Evolutionary conservation across 2,797 vertebrate genomes (phyloP).

Genomic region (Vireo griseus): DNA sequence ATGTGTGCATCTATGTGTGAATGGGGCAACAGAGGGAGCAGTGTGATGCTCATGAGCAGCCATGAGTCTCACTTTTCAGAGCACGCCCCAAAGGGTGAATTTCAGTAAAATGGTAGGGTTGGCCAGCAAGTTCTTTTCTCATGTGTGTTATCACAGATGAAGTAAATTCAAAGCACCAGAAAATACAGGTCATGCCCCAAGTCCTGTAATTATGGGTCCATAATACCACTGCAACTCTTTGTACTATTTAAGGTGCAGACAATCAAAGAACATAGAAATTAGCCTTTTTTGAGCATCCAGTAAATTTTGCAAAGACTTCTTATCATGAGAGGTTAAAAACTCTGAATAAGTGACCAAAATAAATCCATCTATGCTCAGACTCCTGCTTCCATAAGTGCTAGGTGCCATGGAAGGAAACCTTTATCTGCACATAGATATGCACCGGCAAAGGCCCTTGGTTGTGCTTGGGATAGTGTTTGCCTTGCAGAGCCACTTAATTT

Average conservation of each 20-base stretch:
- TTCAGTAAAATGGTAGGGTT: background rate
- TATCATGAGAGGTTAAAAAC: background rate
- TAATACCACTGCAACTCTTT: background rate
- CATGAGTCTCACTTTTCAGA: background rate
- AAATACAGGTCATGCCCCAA: background rate
- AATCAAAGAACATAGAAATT: background rate
- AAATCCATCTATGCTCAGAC: background rate
- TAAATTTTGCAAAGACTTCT: slow-evolving; percentile 14
- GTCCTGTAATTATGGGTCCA: background rate
- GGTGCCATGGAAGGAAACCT: background rate
- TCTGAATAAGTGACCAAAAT: background rate
- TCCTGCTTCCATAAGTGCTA: background rate
- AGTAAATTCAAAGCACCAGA: background rate
- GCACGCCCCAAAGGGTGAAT: background rate
- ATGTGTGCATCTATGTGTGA: background rate
- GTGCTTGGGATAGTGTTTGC: background rate
- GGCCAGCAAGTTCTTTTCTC: background rate
- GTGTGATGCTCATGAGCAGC: background rate
- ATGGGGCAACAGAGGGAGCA: background rate
- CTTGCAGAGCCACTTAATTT: background rate
- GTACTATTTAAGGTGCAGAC: background rate
- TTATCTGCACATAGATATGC: background rate
- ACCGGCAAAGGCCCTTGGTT: background rate
- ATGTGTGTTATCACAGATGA: background rate
- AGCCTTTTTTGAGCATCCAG: background rate